These are phyloP conservation scores for Dione vanillae DNA, from an alignment of 2,888 invertebrate genomes.

Conservation along the genomic window DNA sequence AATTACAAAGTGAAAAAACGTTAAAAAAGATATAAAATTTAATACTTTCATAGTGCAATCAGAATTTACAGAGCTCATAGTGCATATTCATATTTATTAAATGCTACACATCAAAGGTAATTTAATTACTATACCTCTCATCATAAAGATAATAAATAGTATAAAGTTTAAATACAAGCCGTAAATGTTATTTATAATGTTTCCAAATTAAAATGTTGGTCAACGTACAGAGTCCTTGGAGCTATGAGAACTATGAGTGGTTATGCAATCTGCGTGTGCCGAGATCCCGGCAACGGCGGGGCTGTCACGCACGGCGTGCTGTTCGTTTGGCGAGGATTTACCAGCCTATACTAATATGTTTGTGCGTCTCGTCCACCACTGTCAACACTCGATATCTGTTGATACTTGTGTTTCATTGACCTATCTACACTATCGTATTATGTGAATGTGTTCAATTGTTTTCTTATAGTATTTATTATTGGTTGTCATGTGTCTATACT, in stretches of 20 bases:
- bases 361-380: slow-evolving; percentile 58
- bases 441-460: neutral
- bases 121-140: slow-evolving; percentile 18
- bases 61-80: slow-evolving; percentile 25
- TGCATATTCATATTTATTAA: slow-evolving; percentile 21
- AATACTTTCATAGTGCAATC: slow-evolving; percentile 22
- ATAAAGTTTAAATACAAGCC: slow-evolving; percentile 12
- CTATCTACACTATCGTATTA: neutral
- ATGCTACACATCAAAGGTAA: slow-evolving; percentile 2
- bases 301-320: slow-evolving; percentile 72
- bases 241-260: slow-evolving; percentile 49
- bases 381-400: slow-evolving; percentile 52
- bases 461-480: neutral
- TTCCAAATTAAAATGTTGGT: slow-evolving; percentile 27
- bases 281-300: slow-evolving; percentile 67
- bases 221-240: slow-evolving; percentile 45
- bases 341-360: slow-evolving; percentile 77
- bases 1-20: slow-evolving; percentile 33
- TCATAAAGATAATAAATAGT: slow-evolving; percentile 5
- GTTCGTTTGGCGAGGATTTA: slow-evolving; percentile 75
- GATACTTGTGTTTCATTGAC: slow-evolving; percentile 15
- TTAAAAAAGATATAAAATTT: slow-evolving; percentile 22
- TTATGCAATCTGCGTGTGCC: slow-evolving; percentile 56
- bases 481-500: too few relatives aligned
- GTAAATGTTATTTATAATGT: slow-evolving; percentile 16